Evolutionary conservation across 2,113 vertebrate species (phyloP).

Genomic region (Odobenus rosmarus): DNA sequence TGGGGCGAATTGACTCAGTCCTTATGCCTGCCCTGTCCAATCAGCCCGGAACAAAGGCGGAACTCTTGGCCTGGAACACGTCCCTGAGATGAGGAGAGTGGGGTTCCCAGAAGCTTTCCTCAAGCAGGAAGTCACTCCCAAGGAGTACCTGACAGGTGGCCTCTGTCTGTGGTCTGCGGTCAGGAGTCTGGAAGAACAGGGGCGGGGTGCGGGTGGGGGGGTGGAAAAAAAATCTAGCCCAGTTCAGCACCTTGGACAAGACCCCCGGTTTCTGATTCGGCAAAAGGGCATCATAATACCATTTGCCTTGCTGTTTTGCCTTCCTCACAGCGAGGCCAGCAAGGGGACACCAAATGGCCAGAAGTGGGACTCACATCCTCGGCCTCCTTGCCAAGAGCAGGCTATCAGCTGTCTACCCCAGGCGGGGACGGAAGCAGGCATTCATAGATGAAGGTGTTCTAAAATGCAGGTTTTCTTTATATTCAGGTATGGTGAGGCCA

Average conservation of each 20-base stretch:
- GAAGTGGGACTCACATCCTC: not conserved
- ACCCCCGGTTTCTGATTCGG: fast-evolving
- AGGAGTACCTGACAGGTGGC: not conserved
- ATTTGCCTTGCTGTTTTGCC: not conserved
- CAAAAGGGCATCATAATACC: fast-evolving
- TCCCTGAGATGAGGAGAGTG: not conserved
- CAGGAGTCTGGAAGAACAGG: not conserved
- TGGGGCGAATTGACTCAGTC: not conserved
- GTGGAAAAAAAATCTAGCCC: fast-evolving
- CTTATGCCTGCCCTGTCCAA: not conserved
- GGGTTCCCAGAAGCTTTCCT: not conserved
- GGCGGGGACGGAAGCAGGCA: fast-evolving
- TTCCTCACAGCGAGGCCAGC: not conserved
- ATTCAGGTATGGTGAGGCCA: not conserved
- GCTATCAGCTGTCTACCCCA: not conserved
- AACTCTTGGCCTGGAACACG: not conserved
- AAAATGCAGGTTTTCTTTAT: not conserved
- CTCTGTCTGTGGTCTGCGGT: not conserved
- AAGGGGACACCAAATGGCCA: not conserved
- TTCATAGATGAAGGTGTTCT: not conserved
- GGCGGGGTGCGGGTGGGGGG: fast-evolving
- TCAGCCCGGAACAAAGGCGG: not conserved
- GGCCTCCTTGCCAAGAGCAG: not conserved
- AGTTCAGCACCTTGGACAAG: not conserved
- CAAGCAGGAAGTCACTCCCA: not conserved